Evolutionary conservation across 2,113 vertebrate genomes (phyloP).

Genomic region (Channa maculata): DNA sequence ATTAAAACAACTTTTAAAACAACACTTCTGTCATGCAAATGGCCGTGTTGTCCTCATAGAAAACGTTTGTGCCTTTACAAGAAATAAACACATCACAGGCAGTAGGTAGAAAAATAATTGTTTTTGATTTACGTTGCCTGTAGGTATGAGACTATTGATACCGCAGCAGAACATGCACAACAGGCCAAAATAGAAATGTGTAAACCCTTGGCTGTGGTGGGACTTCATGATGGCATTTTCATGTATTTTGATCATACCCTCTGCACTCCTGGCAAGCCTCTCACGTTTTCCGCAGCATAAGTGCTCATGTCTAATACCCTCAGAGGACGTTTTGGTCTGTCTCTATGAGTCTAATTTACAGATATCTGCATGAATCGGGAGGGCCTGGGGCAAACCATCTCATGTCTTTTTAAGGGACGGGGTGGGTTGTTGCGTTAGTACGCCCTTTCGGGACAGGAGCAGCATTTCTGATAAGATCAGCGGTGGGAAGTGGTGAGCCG

Average conservation of each 20-base stretch:
- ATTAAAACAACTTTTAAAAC: constrained; percentile 36
- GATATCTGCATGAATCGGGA: constrained; percentile 81
- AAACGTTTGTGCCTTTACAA: constrained; percentile 52
- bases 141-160: constrained; percentile 63
- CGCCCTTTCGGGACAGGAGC: constrained; percentile 79
- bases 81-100: constrained; percentile 71
- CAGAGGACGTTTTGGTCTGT: constrained; percentile 76
- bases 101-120: constrained; percentile 65
- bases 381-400: constrained; percentile 75
- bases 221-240: constrained; percentile 78
- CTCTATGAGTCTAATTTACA: constrained; percentile 82
- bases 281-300: constrained; percentile 73
- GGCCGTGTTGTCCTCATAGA: constrained; percentile 12
- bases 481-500: constrained; percentile 74
- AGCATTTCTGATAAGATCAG: constrained; percentile 83
- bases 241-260: constrained; percentile 78
- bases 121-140: constrained; percentile 72
- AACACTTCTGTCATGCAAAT: constrained; percentile 9
- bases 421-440: constrained; percentile 64
- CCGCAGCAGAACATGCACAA: constrained; percentile 62
- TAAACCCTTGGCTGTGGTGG: constrained; percentile 70
- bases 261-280: constrained; percentile 64
- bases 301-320: constrained; percentile 79
- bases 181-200: constrained; percentile 66
- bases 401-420: constrained; percentile 73